phyloP scores from a whole-genome alignment of 2,888 invertebrate species.

The Nymphalis c-album region DNA sequence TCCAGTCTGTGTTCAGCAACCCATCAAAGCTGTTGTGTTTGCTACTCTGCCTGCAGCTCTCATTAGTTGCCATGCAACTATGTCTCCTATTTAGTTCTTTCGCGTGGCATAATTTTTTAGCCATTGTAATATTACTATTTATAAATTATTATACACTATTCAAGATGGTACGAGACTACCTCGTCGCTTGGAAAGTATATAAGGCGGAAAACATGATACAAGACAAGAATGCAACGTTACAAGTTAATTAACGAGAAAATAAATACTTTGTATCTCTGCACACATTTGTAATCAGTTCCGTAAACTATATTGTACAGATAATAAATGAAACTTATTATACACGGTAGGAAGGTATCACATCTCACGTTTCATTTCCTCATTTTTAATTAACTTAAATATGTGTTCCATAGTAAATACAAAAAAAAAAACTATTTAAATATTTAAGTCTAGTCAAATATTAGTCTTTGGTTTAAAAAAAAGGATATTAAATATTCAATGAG shows the following conservation, averaged over 20 bases:
- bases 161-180: slow-evolving; percentile 92
- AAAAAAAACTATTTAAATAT: neutral
- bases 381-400: too few species aligned
- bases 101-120: slow-evolving; percentile 96
- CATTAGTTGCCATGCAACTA: slow-evolving; percentile 88
- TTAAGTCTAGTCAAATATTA: slow-evolving; percentile 5
- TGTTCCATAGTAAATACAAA: too few species aligned
- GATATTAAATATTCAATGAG: too few species aligned
- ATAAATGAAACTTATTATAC: too few species aligned
- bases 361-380: too few species aligned
- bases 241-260: slow-evolving; percentile 1
- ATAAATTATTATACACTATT: slow-evolving; percentile 96
- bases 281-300: slow-evolving; percentile 4
- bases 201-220: slow-evolving; percentile 86
- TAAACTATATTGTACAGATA: too few species aligned
- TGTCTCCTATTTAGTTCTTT: slow-evolving; percentile 88
- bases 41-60: slow-evolving; percentile 86
- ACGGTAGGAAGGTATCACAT: too few species aligned
- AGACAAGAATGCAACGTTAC: slow-evolving; percentile 70
- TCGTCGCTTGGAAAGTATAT: slow-evolving; percentile 92
- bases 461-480: neutral
- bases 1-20: slow-evolving; percentile 92
- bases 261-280: slow-evolving; percentile 10
- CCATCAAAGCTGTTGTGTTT: slow-evolving; percentile 89
- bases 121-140: slow-evolving; percentile 91